These are phyloP conservation scores for Phoxinus dragarum DNA, from an alignment of 2,797 vertebrate species.

Conservation along the genomic window DNA sequence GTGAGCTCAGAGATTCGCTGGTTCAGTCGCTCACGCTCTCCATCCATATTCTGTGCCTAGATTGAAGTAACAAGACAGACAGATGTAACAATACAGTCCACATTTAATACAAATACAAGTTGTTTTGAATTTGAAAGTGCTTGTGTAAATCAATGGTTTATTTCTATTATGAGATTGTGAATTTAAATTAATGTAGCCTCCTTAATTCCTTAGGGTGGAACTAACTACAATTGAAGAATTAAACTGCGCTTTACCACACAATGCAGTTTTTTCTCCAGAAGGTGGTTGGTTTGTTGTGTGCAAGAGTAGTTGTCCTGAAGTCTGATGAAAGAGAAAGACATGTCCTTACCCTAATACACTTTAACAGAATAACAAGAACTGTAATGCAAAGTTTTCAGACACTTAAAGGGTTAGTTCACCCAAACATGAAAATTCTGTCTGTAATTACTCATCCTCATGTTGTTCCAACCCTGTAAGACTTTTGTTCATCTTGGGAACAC, in stretches of 20 bases:
- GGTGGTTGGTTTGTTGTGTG: constrained; percentile 74
- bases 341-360: neutral
- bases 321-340: constrained; percentile 62
- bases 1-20: constrained; percentile 73
- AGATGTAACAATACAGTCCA: neutral
- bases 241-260: constrained; percentile 72
- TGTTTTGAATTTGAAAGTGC: neutral
- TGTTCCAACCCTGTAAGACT: too few relatives aligned
- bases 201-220: neutral
- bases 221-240: neutral
- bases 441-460: too few relatives aligned
- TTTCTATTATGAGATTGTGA: too few relatives aligned
- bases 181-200: neutral
- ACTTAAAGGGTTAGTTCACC: neutral
- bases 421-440: too few relatives aligned
- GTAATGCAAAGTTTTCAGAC: neutral
- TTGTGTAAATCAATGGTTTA: neutral
- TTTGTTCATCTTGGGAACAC: too few relatives aligned
- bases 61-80: constrained; percentile 31
- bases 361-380: neutral
- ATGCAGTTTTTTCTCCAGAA: constrained; percentile 75
- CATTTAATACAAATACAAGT: neutral
- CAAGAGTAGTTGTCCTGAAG: constrained; percentile 76
- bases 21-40: constrained; percentile 74
- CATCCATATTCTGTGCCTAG: constrained; percentile 75